Percentiles rank a stretch among this genome's conserved stretches.
These are phyloP conservation scores for Schizopygopsis malacanthus DNA, from an alignment of 2,797 vertebrate genomes.

Conservation along the genomic window DNA sequence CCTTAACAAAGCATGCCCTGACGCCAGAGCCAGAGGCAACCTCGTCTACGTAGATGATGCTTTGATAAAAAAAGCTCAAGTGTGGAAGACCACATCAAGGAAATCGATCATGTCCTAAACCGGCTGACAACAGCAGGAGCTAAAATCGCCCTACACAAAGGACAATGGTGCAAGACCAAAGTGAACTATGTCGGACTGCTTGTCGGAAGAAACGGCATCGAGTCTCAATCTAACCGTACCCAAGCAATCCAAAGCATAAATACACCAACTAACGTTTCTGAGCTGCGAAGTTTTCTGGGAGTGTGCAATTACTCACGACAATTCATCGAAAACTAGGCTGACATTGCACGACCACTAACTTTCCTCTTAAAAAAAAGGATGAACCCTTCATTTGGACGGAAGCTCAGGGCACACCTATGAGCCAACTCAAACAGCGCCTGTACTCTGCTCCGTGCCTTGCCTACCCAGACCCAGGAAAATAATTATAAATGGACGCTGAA, in stretches of 20 bases:
- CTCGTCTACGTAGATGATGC: too few relatives aligned
- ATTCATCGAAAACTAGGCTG: slow-evolving; percentile 47
- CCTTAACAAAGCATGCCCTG: background rate
- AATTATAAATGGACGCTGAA: slow-evolving; percentile 43
- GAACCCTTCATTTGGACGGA: background rate
- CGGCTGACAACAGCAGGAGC: too few relatives aligned
- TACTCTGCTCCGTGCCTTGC: background rate
- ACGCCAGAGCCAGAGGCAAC: too few relatives aligned
- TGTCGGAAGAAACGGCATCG: too few relatives aligned
- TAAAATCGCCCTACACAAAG: too few relatives aligned
- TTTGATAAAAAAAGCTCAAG: too few relatives aligned
- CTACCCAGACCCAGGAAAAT: slow-evolving; percentile 5
- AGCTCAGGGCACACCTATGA: slow-evolving; percentile 14
- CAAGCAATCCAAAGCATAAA: too few relatives aligned
- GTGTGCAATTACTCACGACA: slow-evolving; percentile 36
- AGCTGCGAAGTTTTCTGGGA: slow-evolving; percentile 40
- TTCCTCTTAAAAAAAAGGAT: slow-evolving; percentile 41
- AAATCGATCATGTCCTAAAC: too few relatives aligned
- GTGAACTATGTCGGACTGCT: too few relatives aligned
- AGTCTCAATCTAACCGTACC: too few relatives aligned
- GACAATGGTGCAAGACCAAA: too few relatives aligned
- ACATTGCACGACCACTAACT: background rate
- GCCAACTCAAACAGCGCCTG: background rate
- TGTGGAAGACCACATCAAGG: too few relatives aligned
- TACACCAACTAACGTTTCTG: background rate